These are phyloP conservation scores for Cetonia aurata DNA, from an alignment of 2,888 invertebrate species.

Conservation along the genomic window DNA sequence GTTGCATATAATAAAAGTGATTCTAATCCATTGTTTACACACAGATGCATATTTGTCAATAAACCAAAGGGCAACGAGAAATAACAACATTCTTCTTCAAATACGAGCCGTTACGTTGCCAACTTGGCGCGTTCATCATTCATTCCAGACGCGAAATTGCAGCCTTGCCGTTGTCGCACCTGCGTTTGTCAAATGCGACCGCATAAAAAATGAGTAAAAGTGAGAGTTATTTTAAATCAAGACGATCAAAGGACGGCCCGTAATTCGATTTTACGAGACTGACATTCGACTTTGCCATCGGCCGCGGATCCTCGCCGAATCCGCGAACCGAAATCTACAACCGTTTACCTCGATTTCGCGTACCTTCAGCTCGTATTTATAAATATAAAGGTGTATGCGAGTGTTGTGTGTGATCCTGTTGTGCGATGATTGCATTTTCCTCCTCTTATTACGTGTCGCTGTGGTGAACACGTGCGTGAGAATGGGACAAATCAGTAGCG, in stretches of 20 bases:
- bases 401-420: constrained; percentile 27
- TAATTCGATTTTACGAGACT: constrained; percentile 36
- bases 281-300: constrained; percentile 10
- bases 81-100: no score
- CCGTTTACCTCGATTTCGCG: constrained; percentile 2
- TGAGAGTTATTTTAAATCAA: constrained; percentile 42
- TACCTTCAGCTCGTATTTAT: constrained; percentile 28
- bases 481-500: constrained; percentile 50
- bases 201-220: constrained; percentile 32
- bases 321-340: no score
- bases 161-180: constrained; percentile 18
- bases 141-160: neutral
- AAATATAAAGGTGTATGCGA: constrained; percentile 2
- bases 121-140: neutral
- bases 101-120: constrained; percentile 3
- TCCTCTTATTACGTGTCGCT: neutral
- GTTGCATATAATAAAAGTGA: no score
- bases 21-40: no score
- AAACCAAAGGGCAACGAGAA: no score
- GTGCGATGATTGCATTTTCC: no score
- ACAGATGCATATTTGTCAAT: no score
- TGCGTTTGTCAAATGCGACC: constrained; percentile 25
- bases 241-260: constrained; percentile 27
- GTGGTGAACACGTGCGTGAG: constrained; percentile 30
- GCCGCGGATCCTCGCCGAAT: no score